These are phyloP conservation scores for Neodiprion pinetum DNA, from an alignment of 1,140 invertebrate species.

Conservation along the genomic window DNA sequence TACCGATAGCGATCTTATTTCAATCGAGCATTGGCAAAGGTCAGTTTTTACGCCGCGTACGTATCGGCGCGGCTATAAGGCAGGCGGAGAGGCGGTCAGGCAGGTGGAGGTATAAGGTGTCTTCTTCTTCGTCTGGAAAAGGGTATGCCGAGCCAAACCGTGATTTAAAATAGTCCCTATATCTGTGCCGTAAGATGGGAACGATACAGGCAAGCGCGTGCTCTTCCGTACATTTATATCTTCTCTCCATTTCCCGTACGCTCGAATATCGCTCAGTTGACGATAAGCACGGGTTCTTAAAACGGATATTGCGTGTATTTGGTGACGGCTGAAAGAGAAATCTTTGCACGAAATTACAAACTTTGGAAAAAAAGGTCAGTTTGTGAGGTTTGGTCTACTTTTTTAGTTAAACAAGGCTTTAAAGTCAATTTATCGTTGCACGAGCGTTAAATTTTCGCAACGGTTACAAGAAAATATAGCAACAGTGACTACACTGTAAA, in stretches of 20 bases:
- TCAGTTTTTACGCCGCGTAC: background rate
- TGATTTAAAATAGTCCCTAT: background rate
- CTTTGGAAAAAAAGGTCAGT: too few relatives aligned
- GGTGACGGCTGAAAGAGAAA: too few relatives aligned
- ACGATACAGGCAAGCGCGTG: background rate
- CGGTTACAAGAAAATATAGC: too few relatives aligned
- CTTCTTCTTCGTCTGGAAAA: background rate
- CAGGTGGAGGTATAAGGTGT: background rate
- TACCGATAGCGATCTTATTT: conserved; percentile 5
- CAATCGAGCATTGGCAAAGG: conserved; percentile 6
- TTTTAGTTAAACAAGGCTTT: too few relatives aligned
- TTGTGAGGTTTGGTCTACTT: too few relatives aligned
- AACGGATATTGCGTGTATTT: too few relatives aligned
- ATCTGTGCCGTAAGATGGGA: too few relatives aligned
- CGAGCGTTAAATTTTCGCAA: too few relatives aligned
- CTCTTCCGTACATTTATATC: background rate
- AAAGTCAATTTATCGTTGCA: too few relatives aligned
- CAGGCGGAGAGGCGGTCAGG: background rate
- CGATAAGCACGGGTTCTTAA: too few relatives aligned
- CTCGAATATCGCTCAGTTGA: background rate
- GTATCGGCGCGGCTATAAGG: background rate
- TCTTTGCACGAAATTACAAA: too few relatives aligned
- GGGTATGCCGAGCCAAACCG: conserved; percentile 1
- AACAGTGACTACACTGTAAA: too few relatives aligned
- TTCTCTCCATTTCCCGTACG: background rate